Evolutionary conservation across 2,888 invertebrate species (phyloP).

Genomic region (Volucella inflata): DNA sequence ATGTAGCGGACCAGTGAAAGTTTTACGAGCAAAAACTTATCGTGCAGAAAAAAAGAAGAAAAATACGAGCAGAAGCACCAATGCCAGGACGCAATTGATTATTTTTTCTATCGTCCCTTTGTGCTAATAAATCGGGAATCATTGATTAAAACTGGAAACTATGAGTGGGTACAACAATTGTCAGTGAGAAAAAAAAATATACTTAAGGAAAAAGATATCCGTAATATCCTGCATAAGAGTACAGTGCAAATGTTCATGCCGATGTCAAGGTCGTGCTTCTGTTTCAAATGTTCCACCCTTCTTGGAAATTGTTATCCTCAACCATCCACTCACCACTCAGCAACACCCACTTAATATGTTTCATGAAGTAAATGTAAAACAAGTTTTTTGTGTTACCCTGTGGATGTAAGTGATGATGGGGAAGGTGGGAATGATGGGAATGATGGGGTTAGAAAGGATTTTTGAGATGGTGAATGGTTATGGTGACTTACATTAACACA

Average conservation of each 20-base stretch:
- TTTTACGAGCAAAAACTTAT: slow-evolving; percentile 18
- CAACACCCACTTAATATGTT: neutral
- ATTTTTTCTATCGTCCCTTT: slow-evolving; percentile 14
- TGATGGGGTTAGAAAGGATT: too few species aligned
- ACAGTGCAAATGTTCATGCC: neutral
- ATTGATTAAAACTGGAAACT: slow-evolving; percentile 30
- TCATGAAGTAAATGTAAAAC: slow-evolving; percentile 34
- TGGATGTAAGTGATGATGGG: neutral
- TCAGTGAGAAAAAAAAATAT: neutral
- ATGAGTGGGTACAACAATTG: neutral
- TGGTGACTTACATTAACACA: slow-evolving; percentile 27
- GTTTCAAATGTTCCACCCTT: slow-evolving; percentile 20
- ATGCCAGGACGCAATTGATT: slow-evolving; percentile 43
- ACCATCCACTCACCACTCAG: neutral
- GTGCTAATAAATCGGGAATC: slow-evolving; percentile 36
- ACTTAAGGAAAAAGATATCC: neutral
- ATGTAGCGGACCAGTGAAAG: neutral
- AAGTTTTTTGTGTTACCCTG: slow-evolving; percentile 24
- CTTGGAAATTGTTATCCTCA: slow-evolving; percentile 7
- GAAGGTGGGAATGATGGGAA: too few species aligned
- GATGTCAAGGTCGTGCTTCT: slow-evolving; percentile 39
- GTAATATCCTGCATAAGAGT: neutral
- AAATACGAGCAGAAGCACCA: neutral
- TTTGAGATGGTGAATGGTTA: neutral
- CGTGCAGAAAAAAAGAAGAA: too few species aligned